Evolutionary conservation across 2,888 invertebrate species (phyloP), one percentile per base, ranked within the genome.

Genomic region (Zygogramma bicolorata): DNA sequence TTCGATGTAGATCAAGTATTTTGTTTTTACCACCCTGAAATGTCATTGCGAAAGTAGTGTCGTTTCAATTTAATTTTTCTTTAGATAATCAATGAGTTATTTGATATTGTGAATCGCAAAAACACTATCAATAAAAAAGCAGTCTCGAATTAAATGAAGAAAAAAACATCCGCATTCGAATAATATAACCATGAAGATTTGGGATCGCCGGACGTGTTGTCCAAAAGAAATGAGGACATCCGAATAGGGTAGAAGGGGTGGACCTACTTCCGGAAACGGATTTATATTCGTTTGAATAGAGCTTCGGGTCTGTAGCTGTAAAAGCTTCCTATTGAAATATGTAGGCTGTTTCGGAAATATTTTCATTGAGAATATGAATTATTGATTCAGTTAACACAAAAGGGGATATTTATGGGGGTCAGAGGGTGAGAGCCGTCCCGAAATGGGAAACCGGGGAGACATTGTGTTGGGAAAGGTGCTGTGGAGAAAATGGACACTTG

Each of bases 321-420:
- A 63, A 25, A 63, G 63, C 46, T 25, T 63, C 22, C 46, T 49
- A 63, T 63, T 63, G 46, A 63, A 63, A 63, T 63, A 63, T 63
- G 63, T 63, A 63, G 63, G 63, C 63, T 25, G 63, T 63, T 63
- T 63, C 63, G 60, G 42, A 61, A 68, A 61, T 68, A 68, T 68
- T 60, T 61, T 61, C 68, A 68, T 68, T 68, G 60, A 68, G 60
- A 61, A 68, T 68, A 61, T 68, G 68, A 68, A 61, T 68, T 68
- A 68, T 68, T 42, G 63, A 63, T 63, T 63, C 46, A 29, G 49
- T 63, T 63, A 63, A 63, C 46, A 62, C 42, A 25, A 22, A 42
- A 42, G 27, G 61, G 61, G 10, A 20, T 38, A 61, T 61, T 61
- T 61, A 61, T 61, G 61, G 22, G n/a, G 18, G 38, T 38, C 40